A percentile compares a stretch with the other conserved stretches of the same genome.
Conservation (phyloP, 2,797 vertebrate genomes). For the Eremophila alpestris region DNA sequence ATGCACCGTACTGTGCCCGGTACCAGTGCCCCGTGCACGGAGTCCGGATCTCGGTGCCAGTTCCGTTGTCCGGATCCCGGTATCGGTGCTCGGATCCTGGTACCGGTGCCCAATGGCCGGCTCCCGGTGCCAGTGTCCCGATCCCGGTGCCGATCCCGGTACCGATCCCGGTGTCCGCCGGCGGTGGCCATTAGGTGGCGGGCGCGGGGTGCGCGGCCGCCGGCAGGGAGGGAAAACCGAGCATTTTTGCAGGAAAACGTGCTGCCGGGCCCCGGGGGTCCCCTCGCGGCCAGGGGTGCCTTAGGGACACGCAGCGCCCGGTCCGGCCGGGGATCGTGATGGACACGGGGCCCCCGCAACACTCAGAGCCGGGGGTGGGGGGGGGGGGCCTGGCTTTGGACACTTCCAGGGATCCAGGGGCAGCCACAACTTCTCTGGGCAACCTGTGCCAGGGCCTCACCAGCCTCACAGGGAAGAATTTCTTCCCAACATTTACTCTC, state of each 20-base stretch:
- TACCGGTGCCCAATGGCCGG: neutral
- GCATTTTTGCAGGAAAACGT: neutral
- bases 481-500: neutral
- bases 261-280: neutral
- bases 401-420: neutral
- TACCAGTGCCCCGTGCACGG: neutral
- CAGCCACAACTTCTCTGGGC: neutral
- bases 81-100: neutral
- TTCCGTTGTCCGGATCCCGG: neutral
- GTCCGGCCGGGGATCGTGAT: neutral
- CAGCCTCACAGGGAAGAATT: neutral
- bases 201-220: neutral
- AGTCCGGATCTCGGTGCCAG: neutral
- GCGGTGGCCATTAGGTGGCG: slow-evolving; percentile 63
- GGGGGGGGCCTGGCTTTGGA: rapidly evolving
- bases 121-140: too few species aligned
- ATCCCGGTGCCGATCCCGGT: neutral
- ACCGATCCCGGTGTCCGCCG: neutral
- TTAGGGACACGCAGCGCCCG: neutral
- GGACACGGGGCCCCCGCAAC: too few species aligned
- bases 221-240: neutral
- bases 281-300: neutral
- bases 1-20: neutral
- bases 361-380: too few species aligned
- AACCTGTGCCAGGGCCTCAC: neutral